Conservation (phyloP, 2,113 vertebrate species). For the Diglossa brunneiventris region DNA sequence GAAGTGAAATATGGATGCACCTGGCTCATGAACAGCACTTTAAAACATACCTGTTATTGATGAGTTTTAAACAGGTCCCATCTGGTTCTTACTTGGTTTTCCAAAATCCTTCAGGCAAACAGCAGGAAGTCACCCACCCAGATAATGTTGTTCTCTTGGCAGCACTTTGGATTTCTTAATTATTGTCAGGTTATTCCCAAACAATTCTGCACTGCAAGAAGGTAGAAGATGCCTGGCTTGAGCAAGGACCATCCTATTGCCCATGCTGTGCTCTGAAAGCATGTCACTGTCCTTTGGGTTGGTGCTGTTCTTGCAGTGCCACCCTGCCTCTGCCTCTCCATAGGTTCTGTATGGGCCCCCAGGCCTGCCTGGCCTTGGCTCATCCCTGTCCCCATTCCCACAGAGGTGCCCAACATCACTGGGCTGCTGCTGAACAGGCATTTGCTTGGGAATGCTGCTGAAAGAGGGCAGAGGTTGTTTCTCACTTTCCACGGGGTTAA, state of each 20-base stretch:
- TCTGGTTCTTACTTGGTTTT: neutral
- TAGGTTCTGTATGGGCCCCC: accelerated
- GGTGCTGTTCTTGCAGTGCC: neutral
- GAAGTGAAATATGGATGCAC: neutral
- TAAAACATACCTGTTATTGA: neutral
- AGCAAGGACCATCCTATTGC: neutral
- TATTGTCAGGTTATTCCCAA: neutral
- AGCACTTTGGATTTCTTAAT: neutral
- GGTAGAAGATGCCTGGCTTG: neutral
- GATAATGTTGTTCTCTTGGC: neutral
- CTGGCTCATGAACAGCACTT: neutral
- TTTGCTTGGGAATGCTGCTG: neutral
- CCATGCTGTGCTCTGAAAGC: neutral
- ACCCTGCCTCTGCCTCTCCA: neutral
- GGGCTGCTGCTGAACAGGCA: neutral
- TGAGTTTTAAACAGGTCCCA: neutral
- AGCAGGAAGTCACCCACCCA: neutral
- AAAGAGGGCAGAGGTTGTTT: neutral
- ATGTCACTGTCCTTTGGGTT: neutral
- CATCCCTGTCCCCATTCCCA: neutral
- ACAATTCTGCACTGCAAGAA: neutral
- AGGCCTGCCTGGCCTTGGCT: neutral
- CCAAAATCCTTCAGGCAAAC: neutral
- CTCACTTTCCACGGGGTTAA: neutral
- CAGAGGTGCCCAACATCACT: accelerated